These are phyloP conservation scores for Pseudorasbora parva DNA, from an alignment of 2,113 vertebrate genomes.

Conservation along the genomic window DNA sequence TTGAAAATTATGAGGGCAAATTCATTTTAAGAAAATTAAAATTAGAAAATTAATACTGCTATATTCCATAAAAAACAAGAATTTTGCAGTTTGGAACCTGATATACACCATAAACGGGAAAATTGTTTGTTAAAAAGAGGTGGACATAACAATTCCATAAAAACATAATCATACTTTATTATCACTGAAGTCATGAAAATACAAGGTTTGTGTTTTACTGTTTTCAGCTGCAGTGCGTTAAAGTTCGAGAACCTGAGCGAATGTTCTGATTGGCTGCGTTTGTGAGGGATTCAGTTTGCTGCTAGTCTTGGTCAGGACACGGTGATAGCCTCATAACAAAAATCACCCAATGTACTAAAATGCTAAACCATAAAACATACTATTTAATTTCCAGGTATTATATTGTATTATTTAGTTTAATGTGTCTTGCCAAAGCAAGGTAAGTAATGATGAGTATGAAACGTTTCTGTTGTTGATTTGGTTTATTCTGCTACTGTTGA, in stretches of 20 bases:
- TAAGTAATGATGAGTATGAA: constrained; percentile 19
- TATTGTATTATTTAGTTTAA: constrained; percentile 12
- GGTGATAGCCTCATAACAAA: constrained; percentile 14
- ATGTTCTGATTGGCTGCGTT: background rate
- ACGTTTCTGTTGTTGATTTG: background rate
- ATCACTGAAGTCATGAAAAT: background rate
- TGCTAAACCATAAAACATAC: background rate
- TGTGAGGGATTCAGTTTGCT: background rate
- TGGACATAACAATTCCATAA: background rate
- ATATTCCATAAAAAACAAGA: no score
- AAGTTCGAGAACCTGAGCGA: background rate
- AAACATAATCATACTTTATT: background rate
- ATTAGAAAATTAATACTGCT: no score
- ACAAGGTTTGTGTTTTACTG: background rate
- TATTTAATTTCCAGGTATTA: background rate
- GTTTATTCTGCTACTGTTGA: background rate
- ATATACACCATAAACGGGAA: no score
- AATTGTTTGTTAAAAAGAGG: no score
- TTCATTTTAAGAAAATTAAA: no score
- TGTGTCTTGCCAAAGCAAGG: background rate
- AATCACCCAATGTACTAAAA: constrained; percentile 8
- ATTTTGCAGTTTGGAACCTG: no score
- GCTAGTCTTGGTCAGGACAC: background rate
- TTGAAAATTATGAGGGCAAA: no score
- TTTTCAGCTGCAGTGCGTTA: background rate